Base-by-base conservation (phyloP, 2,888 invertebrate genomes). In the Fragum fragum region DNA sequence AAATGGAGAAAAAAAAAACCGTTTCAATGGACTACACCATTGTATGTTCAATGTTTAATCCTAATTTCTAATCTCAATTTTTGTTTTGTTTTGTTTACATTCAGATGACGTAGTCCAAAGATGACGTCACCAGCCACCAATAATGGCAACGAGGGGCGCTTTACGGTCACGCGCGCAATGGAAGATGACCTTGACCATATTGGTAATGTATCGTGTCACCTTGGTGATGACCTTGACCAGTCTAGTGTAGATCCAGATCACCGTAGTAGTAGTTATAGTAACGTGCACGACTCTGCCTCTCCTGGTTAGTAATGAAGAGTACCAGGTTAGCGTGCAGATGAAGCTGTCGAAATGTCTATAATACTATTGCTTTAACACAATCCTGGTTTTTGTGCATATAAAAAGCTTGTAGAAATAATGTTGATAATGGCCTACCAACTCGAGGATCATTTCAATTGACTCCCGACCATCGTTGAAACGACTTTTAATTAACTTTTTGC, bases 161-260 rank as follows among this genome's bases (percentile, higher is more conserved):
- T 61, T 61, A 61, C 61, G 32, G 61, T 61, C 32, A 61, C 61
- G 61, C 61, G 29, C 9, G 61, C 61, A 9, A 18, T 5, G n/a
- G 23, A 57, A n/a, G 32, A 61, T 61, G 61, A 61, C 61, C 32
- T 61, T 61, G 32, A 61, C 32, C 3, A 1, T 61, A 29, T 32
- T n/a, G 61, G 61, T 61, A 61, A 61, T 61, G 61, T 61, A 61
- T 61, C 32, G 61, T 32, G 32, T 61, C 32, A 61, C 61, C n/a
- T n/a, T n/a, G 32, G 61, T 61, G 61, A 61, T 61, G 61, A 61
- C 61, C 26, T 11, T 29, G n/a, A n/a, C n/a, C 11, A 32, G 29
- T 32, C 32, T 61, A 18, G 14, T 18, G 18, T 32, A 29, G 32
- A 61, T 9, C 61, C 61, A n/a, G 29, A 18, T 32, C n/a, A n/a